phyloP scores from a whole-genome alignment of 64 coral and sea anemone genomes.

The Montipora efflorescens region DNA sequence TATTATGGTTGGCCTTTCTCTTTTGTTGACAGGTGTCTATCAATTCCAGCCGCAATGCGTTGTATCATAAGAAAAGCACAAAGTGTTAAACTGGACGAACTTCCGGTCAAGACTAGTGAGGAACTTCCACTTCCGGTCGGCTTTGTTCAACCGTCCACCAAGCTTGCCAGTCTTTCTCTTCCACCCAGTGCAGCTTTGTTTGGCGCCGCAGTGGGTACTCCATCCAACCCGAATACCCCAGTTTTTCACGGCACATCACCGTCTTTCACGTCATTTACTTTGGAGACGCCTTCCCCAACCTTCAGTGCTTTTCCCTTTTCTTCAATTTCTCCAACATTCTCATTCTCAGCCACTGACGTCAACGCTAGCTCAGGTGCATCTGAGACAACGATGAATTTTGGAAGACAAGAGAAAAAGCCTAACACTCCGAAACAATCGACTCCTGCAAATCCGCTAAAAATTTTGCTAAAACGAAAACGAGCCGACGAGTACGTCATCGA shows the following conservation, averaged over 20 bases:
- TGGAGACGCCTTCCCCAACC: slow-evolving; percentile 90
- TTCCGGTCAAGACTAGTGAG: slow-evolving; percentile 63
- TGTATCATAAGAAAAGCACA: slow-evolving; percentile 89
- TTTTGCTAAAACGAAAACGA: slow-evolving; percentile 82
- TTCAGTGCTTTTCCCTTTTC: slow-evolving; percentile 83
- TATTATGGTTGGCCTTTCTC: neutral
- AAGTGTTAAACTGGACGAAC: slow-evolving; percentile 82
- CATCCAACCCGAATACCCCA: slow-evolving; percentile 82
- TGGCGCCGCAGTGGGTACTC: slow-evolving; percentile 61
- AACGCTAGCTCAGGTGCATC: slow-evolving; percentile 27
- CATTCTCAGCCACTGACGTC: slow-evolving; percentile 67
- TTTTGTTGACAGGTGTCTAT: slow-evolving; percentile 78
- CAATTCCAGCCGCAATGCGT: slow-evolving; percentile 88
- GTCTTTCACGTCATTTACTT: slow-evolving; percentile 63
- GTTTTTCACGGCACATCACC: slow-evolving; percentile 76
- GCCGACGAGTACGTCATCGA: slow-evolving; percentile 92
- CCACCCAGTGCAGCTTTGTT: slow-evolving; percentile 72
- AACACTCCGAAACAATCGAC: slow-evolving; percentile 73
- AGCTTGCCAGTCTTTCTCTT: slow-evolving; percentile 76
- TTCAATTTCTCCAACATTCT: slow-evolving; percentile 86
- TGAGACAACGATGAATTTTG: neutral
- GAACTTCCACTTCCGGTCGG: slow-evolving; percentile 34
- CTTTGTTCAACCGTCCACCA: slow-evolving; percentile 36
- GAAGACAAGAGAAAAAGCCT: slow-evolving; percentile 77
- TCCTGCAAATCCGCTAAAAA: slow-evolving; percentile 77